A percentile compares a stretch with the other conserved stretches of the same genome.
phyloP scores from a whole-genome alignment of 2,113 vertebrate genomes.

The Herpetotheres cachinnans region DNA sequence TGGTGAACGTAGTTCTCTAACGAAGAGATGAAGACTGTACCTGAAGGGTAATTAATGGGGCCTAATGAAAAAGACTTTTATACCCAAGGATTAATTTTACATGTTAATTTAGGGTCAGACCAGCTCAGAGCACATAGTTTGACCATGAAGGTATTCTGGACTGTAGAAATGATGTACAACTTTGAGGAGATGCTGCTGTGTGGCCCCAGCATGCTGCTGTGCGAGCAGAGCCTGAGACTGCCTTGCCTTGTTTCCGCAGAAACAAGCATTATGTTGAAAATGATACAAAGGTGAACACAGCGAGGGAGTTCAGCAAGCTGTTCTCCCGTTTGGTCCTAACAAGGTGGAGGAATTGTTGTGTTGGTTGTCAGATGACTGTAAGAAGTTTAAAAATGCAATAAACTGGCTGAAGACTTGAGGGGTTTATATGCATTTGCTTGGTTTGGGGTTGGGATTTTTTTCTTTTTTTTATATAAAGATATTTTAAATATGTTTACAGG shows the following conservation, averaged over 20 bases:
- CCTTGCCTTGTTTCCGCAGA: not conserved
- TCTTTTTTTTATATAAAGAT: not conserved
- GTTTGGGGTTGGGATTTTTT: not conserved
- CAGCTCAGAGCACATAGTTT: not conserved
- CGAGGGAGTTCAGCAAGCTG: not conserved
- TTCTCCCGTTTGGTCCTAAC: not conserved
- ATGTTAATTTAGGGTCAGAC: not conserved
- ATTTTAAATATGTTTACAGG: not conserved
- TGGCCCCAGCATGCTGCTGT: accelerated
- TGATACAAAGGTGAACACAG: not conserved
- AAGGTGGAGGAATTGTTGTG: not conserved
- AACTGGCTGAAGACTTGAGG: not conserved
- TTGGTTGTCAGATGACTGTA: not conserved
- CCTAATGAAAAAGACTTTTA: not conserved
- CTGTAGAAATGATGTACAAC: not conserved
- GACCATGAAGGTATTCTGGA: not conserved
- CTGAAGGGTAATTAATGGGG: not conserved
- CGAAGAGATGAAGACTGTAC: not conserved
- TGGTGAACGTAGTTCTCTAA: not conserved
- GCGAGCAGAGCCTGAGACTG: not conserved
- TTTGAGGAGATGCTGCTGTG: not conserved
- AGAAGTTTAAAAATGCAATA: not conserved
- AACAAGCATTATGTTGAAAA: not conserved
- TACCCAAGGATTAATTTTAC: not conserved
- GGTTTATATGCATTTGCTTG: not conserved